Base-by-base conservation (phyloP, 2,888 invertebrate genomes). In the Aspidiotus destructor region DNA sequence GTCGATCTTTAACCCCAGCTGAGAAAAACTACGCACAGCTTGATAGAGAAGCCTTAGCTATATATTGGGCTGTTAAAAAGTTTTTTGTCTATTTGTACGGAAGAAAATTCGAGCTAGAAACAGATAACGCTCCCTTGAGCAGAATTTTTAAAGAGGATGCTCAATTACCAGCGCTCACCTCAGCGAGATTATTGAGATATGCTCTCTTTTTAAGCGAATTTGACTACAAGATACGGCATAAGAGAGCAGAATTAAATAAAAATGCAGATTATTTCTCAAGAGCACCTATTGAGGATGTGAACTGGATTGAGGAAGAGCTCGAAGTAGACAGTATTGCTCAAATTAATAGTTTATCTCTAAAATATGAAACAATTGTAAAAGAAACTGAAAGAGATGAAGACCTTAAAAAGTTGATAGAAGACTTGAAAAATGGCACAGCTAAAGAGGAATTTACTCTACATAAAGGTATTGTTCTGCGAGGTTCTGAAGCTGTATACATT, bases 21-120 rank as follows among this genome's bases (percentile, higher is more conserved):
- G 62, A 62, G 44, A 48, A 44, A 44, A 62, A 62, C 68, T 72
- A 72, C 54, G 70, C 68, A 42, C 71, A 72, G 53, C 53, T 72
- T n/a, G 71, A 72, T 48, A 41, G 40, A 44, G 62, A 62, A 28
- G 44, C 48, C 17, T 10, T 42, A 13, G 62, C 62, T 42, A 62
- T 62, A 13, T 15, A 17, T 44, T 62, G 41, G 41, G 9, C 28
- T 9, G 62, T 62, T 44, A 62, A 42, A 13, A 11, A 62, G 7
- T 62, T 41, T 28, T 48, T 13, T 11, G 7, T n/a, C 7, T 42
- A 42, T 44, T 13, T 42, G 7, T 42, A 42, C 44, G 62, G 62
- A 11, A 11, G 17, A 13, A 62, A 44, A 16, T 62, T 62, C 44
- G 13, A 13, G 62, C 13, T n/a, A n/a, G n/a, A n/a, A n/a, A n/a